Evolutionary conservation across 2,888 invertebrate species (phyloP), one percentile per base, ranked within the genome.

Genomic region (Agrochola litura): DNA sequence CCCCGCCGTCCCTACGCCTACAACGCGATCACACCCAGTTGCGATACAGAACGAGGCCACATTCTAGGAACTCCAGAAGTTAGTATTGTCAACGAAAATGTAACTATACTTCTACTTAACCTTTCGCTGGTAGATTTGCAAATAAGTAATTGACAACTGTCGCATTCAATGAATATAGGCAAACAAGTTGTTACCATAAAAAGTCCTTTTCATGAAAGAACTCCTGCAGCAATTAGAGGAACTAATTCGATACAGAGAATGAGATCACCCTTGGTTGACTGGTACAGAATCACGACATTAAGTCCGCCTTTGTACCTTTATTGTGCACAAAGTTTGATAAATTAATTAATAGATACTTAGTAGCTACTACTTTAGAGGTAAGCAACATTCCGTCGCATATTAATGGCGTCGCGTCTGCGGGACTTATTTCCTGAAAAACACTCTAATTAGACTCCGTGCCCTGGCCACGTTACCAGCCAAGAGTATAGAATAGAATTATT

Each of bases 11-110:
- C 88, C 95, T 92, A 93, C 94, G 95, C 87, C 90, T 97, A 89
- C 95, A 97, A 94, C 92, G 97, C 82, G 97, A 98, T 92, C 97
- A 97, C 93, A 92, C 97, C 89, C 93, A 97, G 92, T 91, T 96
- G 72, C 93, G 97, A 92, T 93, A 97, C 95, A 91, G 97, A 95
- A 96, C 95, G 4, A 91, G 92, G 92, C 97, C 92, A 95, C 98
- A 94, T 90, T 98, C 94, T 91, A 97, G 93, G 85, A 96, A 92
- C 82, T 95, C 96, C 0, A 94, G 91, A 90, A 96, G 96, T 96
- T 43, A 77, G 88, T 86, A 82, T 67, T 70, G 12, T 19, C 14
- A n/a, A 30, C 60, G 6, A 58, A 25, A 22, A 14, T 58, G n/a
- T 25, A 25, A 30, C n/a, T 54, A 14, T 46, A 46, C 46, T 2